Evolutionary conservation across 2,888 invertebrate species (phyloP).

Genomic region (Eristalis pertinax): DNA sequence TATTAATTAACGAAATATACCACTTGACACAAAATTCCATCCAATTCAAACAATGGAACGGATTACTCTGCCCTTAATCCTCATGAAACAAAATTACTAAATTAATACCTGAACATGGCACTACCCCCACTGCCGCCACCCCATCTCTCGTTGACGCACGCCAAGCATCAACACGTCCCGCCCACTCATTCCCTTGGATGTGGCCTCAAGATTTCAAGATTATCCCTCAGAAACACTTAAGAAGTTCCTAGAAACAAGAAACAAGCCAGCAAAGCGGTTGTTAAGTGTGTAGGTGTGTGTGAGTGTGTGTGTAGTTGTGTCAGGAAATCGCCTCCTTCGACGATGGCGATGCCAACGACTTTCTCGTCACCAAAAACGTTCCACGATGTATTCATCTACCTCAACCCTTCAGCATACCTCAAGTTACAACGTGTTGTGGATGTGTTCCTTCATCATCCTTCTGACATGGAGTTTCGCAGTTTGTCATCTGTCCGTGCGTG

Average conservation of each 20-base stretch:
- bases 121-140: background rate
- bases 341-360: conserved; percentile 23
- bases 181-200: background rate
- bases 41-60: conserved; percentile 42
- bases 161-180: background rate
- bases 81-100: conserved; percentile 33
- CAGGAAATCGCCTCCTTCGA: conserved; percentile 43
- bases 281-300: background rate
- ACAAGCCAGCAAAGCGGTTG: conserved; percentile 15
- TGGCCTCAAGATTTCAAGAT: conserved; percentile 7
- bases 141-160: background rate
- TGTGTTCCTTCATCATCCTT: background rate
- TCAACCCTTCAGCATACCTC: background rate
- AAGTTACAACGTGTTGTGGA: conserved; percentile 8
- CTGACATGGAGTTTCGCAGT: background rate
- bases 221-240: conserved; percentile 48
- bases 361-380: conserved; percentile 29
- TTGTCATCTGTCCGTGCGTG: background rate
- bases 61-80: conserved; percentile 17
- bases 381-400: background rate
- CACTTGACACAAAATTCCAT: conserved; percentile 39
- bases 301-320: conserved; percentile 10
- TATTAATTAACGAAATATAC: conserved; percentile 47
- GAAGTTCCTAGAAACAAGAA: conserved; percentile 23
- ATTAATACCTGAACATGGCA: conserved; percentile 41